Evolutionary conservation across 2,888 invertebrate genomes (phyloP).

Genomic region (Acanthopleura granulata): DNA sequence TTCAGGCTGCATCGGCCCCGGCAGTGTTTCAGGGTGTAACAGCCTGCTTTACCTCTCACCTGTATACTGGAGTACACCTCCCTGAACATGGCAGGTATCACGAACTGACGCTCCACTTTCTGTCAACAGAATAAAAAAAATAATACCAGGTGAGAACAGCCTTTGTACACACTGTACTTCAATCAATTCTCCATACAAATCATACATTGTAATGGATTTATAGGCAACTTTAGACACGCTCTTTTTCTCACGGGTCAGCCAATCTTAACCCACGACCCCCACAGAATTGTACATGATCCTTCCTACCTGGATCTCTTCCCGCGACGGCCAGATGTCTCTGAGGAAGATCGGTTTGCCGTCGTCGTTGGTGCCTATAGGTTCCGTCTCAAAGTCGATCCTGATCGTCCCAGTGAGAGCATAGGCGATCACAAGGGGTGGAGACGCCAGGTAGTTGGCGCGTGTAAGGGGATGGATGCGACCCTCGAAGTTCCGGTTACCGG

Average conservation of each 20-base stretch:
- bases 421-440: constrained; percentile 96
- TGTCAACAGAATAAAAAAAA: constrained; percentile 31
- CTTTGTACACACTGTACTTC: too few species aligned
- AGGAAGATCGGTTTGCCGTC: constrained; percentile 87
- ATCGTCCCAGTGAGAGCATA: constrained; percentile 97
- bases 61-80: constrained; percentile 87
- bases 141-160: background rate
- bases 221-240: too few species aligned
- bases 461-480: constrained; percentile 98
- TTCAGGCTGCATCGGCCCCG: too few species aligned
- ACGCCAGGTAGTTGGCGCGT: constrained; percentile 96
- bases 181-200: too few species aligned
- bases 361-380: constrained; percentile 81
- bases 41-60: constrained; percentile 38
- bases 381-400: constrained; percentile 92
- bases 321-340: constrained; percentile 94
- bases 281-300: too few species aligned
- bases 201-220: too few species aligned
- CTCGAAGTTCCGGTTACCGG: constrained; percentile 98
- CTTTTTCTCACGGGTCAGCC: too few species aligned
- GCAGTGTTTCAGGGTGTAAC: too few species aligned
- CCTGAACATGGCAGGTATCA: constrained; percentile 97
- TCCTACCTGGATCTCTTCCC: constrained; percentile 84
- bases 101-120: constrained; percentile 84
- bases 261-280: too few species aligned